Percentiles rank a stretch among this genome's conserved stretches.
These are phyloP conservation scores for Myotis findleyi DNA, from an alignment of 2,797 vertebrate species.

Conservation along the genomic window DNA sequence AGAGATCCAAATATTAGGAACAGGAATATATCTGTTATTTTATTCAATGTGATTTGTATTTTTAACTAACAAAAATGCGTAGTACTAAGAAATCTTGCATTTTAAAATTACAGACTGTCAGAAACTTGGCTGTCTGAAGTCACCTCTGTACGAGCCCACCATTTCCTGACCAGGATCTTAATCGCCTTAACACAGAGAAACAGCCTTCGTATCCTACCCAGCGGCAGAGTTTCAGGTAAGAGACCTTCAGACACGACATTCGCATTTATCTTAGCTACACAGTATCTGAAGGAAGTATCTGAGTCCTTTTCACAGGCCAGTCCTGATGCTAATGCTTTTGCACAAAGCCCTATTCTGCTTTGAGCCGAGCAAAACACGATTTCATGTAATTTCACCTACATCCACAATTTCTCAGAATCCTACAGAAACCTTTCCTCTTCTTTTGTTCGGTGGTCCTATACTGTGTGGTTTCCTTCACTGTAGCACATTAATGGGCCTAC, in stretches of 20 bases:
- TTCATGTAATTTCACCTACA: neutral
- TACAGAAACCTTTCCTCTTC: neutral
- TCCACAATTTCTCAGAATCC: neutral
- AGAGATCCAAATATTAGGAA: neutral
- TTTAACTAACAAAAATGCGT: neutral
- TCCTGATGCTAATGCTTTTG: neutral
- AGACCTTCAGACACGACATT: neutral
- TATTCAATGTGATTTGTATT: neutral
- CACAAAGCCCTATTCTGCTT: neutral
- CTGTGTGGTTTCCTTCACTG: neutral
- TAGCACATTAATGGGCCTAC: neutral
- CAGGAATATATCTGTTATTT: neutral
- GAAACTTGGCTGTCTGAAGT: neutral
- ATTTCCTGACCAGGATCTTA: neutral
- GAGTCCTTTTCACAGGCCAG: neutral
- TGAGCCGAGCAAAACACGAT: neutral
- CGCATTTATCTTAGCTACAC: neutral
- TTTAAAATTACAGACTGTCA: neutral
- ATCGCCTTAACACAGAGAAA: neutral
- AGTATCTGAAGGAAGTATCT: neutral
- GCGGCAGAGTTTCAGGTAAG: neutral
- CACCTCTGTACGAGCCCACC: neutral
- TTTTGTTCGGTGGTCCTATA: neutral
- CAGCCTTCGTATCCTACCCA: neutral
- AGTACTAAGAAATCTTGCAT: neutral